Base-by-base conservation (phyloP, 2,888 invertebrate genomes). In the Mesorhabditis belari region DNA sequence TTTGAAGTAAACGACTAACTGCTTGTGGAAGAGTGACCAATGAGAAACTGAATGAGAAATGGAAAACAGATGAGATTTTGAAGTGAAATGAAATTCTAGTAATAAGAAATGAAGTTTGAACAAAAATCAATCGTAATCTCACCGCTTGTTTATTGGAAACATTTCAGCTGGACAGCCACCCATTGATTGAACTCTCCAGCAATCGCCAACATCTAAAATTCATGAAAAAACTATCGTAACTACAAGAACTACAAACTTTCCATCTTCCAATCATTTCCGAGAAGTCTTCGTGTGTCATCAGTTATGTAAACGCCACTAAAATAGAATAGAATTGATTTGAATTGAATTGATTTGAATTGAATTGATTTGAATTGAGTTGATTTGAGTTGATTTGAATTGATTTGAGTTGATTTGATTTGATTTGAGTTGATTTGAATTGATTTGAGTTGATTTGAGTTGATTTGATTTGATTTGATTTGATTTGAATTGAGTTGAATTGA, bases 21-120 rank as follows among this genome's bases (percentile, higher is more conserved):
- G 77, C 75, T 61, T 79, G 79, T 5, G 77, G 77, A 9, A 77
- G 67, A 4, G 79, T 79, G 26, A 76, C 71, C 63, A 79, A 62
- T 17, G 79, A 79, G 62, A 77, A 76, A 58, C 79, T 70, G 62
- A 50, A 59, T 27, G 25, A 27, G 25, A 19, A n/a, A n/a, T n/a
- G n/a, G n/a, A n/a, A n/a, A n/a, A n/a, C n/a, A n/a, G n/a, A n/a
- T n/a, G n/a, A n/a, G n/a, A n/a, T n/a, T n/a, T n/a, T n/a, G n/a
- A n/a, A n/a, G n/a, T n/a, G n/a, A n/a, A n/a, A n/a, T n/a, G n/a
- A n/a, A n/a, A n/a, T n/a, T n/a, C n/a, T n/a, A n/a, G n/a, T n/a
- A n/a, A n/a, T n/a, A n/a, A n/a, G n/a, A n/a, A n/a, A n/a, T n/a
- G n/a, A n/a, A n/a, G n/a, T 12, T n/a, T 44, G 12, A n/a, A 44